Evolutionary conservation across 2,888 invertebrate genomes (phyloP).

Genomic region (Lysandra coridon): DNA sequence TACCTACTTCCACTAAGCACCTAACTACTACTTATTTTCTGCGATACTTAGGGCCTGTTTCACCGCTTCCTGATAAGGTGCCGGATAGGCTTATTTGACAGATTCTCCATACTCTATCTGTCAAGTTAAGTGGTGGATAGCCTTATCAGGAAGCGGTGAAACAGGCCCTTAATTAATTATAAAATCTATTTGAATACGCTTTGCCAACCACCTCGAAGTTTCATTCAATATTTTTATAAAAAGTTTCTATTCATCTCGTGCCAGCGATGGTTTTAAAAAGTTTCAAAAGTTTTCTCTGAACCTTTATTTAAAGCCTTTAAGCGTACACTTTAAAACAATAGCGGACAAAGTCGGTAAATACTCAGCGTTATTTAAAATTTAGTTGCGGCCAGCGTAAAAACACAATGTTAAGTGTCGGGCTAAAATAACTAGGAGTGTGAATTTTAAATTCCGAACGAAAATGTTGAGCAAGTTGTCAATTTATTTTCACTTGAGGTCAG

Average conservation of each 20-base stretch:
- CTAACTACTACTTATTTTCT: not conserved
- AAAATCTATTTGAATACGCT: not conserved
- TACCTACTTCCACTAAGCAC: too few species aligned
- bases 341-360: not conserved
- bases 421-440: not conserved
- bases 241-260: not conserved
- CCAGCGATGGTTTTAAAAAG: not conserved
- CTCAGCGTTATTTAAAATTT: not conserved
- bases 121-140: too few species aligned
- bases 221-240: not conserved
- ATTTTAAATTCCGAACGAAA: constrained; percentile 1
- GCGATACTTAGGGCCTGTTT: not conserved
- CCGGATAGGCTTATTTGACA: too few species aligned
- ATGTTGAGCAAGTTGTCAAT: constrained; percentile 1
- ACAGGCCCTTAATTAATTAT: not conserved
- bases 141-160: too few species aligned
- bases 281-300: not conserved
- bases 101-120: too few species aligned
- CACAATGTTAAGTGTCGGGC: not conserved
- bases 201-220: not conserved
- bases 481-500: not conserved
- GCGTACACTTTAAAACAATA: not conserved
- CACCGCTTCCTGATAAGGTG: too few species aligned
- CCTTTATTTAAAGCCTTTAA: not conserved
- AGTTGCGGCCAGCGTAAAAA: not conserved